Percentiles rank a stretch among this genome's conserved stretches.
These are phyloP conservation scores for Carassius carassius DNA, from an alignment of 2,113 vertebrate species.

Conservation along the genomic window DNA sequence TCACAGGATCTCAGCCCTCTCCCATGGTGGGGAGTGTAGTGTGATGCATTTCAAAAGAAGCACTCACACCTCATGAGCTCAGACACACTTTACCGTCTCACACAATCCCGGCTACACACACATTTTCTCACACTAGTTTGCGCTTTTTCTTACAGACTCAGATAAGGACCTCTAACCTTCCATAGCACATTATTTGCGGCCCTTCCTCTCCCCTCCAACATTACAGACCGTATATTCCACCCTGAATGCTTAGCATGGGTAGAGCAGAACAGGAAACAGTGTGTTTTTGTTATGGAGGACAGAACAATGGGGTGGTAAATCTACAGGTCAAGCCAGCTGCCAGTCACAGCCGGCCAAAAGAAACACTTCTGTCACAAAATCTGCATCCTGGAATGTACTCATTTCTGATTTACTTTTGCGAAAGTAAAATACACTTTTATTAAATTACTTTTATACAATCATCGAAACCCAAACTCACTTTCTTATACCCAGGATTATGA, in stretches of 20 bases:
- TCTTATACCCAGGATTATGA: background rate
- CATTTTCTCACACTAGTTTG: slow-evolving; percentile 18
- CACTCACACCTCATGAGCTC: slow-evolving; percentile 46
- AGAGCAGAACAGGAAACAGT: slow-evolving; percentile 43
- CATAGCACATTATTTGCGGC: slow-evolving; percentile 14
- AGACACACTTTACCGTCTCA: slow-evolving; percentile 33
- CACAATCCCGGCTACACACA: slow-evolving; percentile 24
- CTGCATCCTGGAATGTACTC: slow-evolving; percentile 36
- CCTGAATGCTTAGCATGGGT: background rate
- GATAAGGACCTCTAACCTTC: slow-evolving; percentile 26
- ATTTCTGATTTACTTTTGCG: background rate
- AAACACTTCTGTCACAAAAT: slow-evolving; percentile 52
- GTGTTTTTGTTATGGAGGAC: slow-evolving; percentile 47
- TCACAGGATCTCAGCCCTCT: slow-evolving; percentile 35
- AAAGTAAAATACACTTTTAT: background rate
- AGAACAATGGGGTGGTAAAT: slow-evolving; percentile 52
- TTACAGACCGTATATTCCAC: slow-evolving; percentile 31
- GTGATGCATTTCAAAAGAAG: slow-evolving; percentile 44
- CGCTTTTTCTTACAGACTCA: slow-evolving; percentile 14
- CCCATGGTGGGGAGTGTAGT: slow-evolving; percentile 21
- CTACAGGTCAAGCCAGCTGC: slow-evolving; percentile 41
- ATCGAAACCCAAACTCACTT: background rate
- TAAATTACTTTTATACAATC: no score
- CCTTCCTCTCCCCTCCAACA: slow-evolving; percentile 5
- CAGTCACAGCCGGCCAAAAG: slow-evolving; percentile 49